Evolutionary conservation across 2,797 vertebrate species (phyloP).

Genomic region (Rhyacichthys aspro): DNA sequence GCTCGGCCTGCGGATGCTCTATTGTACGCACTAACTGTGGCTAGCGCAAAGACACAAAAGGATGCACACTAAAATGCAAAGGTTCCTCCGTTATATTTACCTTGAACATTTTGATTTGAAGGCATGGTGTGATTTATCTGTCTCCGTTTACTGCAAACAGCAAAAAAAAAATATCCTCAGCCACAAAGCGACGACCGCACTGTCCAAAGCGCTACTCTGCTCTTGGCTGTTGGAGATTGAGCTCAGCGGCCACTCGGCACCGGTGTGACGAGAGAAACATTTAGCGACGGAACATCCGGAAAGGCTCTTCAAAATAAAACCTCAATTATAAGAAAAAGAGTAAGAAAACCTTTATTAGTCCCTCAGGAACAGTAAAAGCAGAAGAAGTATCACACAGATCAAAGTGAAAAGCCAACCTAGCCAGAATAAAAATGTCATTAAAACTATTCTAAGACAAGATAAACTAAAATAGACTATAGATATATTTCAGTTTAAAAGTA

Average conservation of each 20-base stretch:
- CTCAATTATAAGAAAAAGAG: no score
- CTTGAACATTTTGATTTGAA: conserved; percentile 76
- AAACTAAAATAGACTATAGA: no score
- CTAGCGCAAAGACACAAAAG: conserved; percentile 28
- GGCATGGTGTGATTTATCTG: conserved; percentile 72
- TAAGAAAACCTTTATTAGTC: no score
- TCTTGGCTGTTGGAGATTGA: conserved; percentile 28
- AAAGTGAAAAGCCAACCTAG: no score
- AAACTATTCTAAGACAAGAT: no score
- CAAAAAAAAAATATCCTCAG: conserved; percentile 28
- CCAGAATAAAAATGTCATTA: no score
- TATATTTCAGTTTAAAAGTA: no score
- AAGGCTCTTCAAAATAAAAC: conserved; percentile 38
- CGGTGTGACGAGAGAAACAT: conserved; percentile 20
- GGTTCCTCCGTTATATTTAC: conserved; percentile 37
- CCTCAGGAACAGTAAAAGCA: no score
- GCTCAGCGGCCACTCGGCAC: conserved; percentile 33
- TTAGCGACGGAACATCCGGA: conserved; percentile 38
- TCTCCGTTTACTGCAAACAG: conserved; percentile 21
- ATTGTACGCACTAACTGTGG: conserved; percentile 52
- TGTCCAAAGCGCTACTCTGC: conserved; percentile 44
- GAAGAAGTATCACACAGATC: no score
- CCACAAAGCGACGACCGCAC: conserved; percentile 21
- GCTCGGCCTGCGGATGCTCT: conserved; percentile 60
- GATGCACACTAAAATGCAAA: neutral